phyloP scores from a whole-genome alignment of 2,113 vertebrate species.

The Glaucidium brasilianum region DNA sequence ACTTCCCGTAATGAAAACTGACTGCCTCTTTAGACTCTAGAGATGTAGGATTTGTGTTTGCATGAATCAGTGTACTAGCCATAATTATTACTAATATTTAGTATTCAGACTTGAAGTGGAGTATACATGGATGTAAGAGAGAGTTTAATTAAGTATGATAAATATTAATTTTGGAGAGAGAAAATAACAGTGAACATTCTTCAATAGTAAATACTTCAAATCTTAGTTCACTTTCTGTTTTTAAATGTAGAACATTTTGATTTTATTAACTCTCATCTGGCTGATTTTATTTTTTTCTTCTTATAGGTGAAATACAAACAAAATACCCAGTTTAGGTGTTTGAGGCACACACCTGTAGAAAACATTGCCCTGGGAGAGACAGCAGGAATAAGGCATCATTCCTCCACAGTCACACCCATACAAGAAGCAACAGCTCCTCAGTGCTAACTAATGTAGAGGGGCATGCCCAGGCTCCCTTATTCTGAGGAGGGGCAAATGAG shows the following conservation, averaged over 20 bases:
- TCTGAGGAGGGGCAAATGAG: not conserved
- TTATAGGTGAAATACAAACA: not conserved
- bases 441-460: not conserved
- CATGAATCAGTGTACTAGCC: not conserved
- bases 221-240: not conserved
- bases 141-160: not conserved
- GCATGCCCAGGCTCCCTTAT: not conserved
- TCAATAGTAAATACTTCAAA: not conserved
- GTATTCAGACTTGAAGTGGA: not conserved
- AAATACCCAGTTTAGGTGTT: not conserved
- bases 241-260: not conserved
- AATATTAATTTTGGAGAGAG: not conserved
- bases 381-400: not conserved
- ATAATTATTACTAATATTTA: not conserved
- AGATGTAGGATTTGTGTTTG: not conserved
- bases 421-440: not conserved
- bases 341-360: not conserved
- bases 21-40: not conserved
- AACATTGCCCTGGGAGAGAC: not conserved
- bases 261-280: not conserved
- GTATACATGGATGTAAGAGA: not conserved
- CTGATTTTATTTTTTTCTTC: not conserved
- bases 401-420: not conserved
- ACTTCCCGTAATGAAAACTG: not conserved
- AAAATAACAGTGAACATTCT: not conserved